phyloP scores from a whole-genome alignment of 1,140 invertebrate genomes.

The Colletes gigas region DNA sequence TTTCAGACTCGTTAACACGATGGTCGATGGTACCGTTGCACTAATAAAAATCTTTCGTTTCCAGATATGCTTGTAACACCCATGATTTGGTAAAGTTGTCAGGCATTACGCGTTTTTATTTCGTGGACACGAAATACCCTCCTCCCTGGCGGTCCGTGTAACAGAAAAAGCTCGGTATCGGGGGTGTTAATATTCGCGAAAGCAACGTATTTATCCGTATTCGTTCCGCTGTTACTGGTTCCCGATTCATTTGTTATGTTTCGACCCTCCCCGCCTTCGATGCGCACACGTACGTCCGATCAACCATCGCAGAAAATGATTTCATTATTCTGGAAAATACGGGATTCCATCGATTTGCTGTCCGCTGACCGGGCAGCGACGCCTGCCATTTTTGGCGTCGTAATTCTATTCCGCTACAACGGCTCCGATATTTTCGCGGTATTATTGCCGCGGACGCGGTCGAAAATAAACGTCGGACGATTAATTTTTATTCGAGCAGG shows the following conservation, averaged over 20 bases:
- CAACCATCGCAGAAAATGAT: not conserved
- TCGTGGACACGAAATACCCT: too few relatives aligned
- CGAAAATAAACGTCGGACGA: constrained; percentile 57
- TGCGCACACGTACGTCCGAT: too few relatives aligned
- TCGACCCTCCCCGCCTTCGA: not conserved
- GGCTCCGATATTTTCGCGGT: constrained; percentile 53
- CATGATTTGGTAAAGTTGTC: too few relatives aligned
- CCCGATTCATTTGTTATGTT: not conserved
- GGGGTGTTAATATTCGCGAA: too few relatives aligned
- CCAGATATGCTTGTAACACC: too few relatives aligned
- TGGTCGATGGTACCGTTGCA: too few relatives aligned
- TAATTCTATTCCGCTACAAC: constrained; percentile 54
- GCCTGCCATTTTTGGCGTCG: constrained; percentile 52
- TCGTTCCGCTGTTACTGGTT: not conserved
- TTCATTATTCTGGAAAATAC: constrained; percentile 24
- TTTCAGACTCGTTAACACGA: too few relatives aligned
- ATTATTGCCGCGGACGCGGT: constrained; percentile 24
- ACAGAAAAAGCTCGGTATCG: too few relatives aligned
- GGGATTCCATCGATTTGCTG: constrained; percentile 43
- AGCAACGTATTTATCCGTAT: too few relatives aligned
- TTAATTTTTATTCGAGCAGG: constrained; percentile 55
- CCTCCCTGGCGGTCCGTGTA: too few relatives aligned
- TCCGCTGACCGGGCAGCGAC: constrained; percentile 33
- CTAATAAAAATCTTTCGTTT: too few relatives aligned
- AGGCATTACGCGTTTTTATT: too few relatives aligned